These are phyloP conservation scores for Heterotis niloticus DNA, from an alignment of 2,113 vertebrate genomes.

Conservation along the genomic window DNA sequence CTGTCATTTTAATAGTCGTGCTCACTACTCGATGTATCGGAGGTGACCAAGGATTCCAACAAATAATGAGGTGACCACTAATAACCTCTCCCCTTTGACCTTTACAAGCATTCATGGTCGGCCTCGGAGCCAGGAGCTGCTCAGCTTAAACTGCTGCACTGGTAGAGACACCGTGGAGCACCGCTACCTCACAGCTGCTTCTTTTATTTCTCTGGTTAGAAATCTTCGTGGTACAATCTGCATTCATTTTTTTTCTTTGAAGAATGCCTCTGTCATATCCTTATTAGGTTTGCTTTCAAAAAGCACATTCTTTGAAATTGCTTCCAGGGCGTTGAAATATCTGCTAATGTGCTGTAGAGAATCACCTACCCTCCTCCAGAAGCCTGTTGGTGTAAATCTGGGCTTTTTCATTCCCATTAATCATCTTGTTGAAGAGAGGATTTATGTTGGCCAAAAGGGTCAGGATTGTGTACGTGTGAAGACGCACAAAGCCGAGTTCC, in stretches of 20 bases:
- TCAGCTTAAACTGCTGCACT: neutral
- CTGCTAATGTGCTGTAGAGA: neutral
- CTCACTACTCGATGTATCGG: neutral
- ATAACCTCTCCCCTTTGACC: conserved; percentile 39
- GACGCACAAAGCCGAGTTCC: neutral
- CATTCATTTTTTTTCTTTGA: neutral
- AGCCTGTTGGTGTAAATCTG: neutral
- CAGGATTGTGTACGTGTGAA: neutral
- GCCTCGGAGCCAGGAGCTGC: neutral
- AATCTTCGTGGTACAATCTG: neutral
- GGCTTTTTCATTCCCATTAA: conserved; percentile 14
- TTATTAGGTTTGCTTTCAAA: conserved; percentile 1
- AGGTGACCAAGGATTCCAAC: conserved; percentile 7
- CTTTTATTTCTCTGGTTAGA: neutral
- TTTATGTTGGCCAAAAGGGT: neutral
- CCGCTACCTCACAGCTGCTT: neutral
- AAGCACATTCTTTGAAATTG: neutral
- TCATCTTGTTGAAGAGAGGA: neutral
- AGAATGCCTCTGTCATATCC: conserved; percentile 5
- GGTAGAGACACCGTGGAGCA: neutral
- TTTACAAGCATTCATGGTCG: neutral
- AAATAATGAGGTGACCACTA: conserved; percentile 31
- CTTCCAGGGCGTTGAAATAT: neutral
- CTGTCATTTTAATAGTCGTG: neutral
- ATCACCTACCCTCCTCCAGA: neutral